phyloP scores from a whole-genome alignment of 2,797 vertebrate genomes.

The Pempheris klunzingeri region DNA sequence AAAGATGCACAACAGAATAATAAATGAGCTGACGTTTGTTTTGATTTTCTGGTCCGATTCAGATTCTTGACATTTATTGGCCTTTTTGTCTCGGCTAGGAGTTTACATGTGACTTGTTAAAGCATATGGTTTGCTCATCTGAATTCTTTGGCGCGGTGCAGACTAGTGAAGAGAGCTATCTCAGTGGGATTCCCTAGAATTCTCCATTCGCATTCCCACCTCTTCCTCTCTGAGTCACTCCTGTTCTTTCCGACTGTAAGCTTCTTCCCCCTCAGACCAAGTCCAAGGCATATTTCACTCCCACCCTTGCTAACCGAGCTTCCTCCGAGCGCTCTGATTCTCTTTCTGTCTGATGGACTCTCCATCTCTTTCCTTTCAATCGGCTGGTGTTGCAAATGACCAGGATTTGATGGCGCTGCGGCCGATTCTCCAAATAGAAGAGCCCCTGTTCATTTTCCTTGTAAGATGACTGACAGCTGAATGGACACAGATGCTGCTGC shows the following conservation, averaged over 20 bases:
- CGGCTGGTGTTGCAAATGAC: constrained; percentile 29
- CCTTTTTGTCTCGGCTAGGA: constrained; percentile 29
- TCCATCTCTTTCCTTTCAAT: constrained; percentile 31
- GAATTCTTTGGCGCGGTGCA: constrained; percentile 75
- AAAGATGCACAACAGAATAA: constrained; percentile 10
- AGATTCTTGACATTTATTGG: constrained; percentile 40
- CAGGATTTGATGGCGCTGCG: constrained; percentile 16
- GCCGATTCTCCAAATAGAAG: neutral
- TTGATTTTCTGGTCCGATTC: constrained; percentile 26
- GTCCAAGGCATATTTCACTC: constrained; percentile 70
- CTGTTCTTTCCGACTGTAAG: constrained; percentile 78
- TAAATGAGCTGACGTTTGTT: constrained; percentile 19
- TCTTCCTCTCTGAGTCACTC: constrained; percentile 78
- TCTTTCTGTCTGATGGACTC: constrained; percentile 27
- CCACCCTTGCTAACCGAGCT: constrained; percentile 53
- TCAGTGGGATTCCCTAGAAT: constrained; percentile 81
- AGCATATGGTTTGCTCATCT: constrained; percentile 82
- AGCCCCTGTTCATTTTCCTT: neutral
- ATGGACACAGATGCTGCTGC: constrained; percentile 63
- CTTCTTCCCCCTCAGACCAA: constrained; percentile 51
- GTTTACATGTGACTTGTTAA: constrained; percentile 67
- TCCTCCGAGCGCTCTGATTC: constrained; percentile 35
- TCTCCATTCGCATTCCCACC: constrained; percentile 76
- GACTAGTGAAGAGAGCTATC: constrained; percentile 66
- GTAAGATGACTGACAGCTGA: constrained; percentile 36